Evolutionary conservation across 2,797 vertebrate species (phyloP).

Genomic region (Sebastolobus altivelis): DNA sequence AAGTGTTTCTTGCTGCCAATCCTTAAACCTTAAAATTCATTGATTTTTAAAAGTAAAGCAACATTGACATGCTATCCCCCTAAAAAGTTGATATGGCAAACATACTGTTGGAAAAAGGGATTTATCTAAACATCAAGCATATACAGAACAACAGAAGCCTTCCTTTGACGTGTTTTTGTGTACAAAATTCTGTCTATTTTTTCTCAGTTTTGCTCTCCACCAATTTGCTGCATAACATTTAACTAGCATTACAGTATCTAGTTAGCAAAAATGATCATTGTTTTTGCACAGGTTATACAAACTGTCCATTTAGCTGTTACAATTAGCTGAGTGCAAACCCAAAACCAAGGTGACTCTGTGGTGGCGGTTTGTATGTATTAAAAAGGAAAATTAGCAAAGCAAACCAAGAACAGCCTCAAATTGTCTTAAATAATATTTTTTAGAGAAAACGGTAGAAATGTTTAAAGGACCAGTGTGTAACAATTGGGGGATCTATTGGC

Average conservation of each 20-base stretch:
- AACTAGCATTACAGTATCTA: too few species aligned
- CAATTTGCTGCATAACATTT: not conserved
- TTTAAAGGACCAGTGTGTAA: not conserved
- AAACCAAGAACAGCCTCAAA: not conserved
- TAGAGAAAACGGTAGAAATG: not conserved
- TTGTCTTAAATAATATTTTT: not conserved
- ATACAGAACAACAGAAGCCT: not conserved
- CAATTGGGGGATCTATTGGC: too few species aligned
- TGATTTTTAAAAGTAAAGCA: not conserved
- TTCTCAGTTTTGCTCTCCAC: not conserved
- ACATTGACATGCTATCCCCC: too few species aligned
- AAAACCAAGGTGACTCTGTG: not conserved
- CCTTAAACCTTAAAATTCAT: not conserved
- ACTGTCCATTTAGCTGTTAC: not conserved
- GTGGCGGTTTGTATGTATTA: not conserved
- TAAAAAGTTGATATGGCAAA: not conserved
- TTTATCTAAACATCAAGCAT: not conserved
- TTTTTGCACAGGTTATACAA: too few species aligned
- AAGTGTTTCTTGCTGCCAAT: not conserved
- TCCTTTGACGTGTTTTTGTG: not conserved
- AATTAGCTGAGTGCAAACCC: not conserved
- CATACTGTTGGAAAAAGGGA: not conserved
- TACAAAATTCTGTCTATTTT: fast-evolving
- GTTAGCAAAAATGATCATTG: too few species aligned
- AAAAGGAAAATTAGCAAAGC: not conserved